These are phyloP conservation scores for Cataglyphis cursor DNA, from an alignment of 2,888 invertebrate species.

Conservation along the genomic window DNA sequence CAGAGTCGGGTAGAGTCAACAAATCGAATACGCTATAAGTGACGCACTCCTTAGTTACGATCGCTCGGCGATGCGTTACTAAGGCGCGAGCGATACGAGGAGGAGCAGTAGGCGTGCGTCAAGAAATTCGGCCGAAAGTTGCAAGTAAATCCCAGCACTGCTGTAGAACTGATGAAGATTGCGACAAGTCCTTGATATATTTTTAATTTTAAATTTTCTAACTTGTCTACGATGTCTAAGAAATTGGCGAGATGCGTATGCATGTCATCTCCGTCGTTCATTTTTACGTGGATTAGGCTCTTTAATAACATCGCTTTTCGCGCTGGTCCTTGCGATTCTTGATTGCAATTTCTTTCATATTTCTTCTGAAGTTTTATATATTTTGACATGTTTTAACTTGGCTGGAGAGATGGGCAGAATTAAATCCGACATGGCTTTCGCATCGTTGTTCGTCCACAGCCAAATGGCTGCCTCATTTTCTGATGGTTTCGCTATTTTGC, in stretches of 20 bases:
- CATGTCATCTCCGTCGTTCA: conserved; percentile 50
- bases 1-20: too few species aligned
- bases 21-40: too few species aligned
- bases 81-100: too few species aligned
- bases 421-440: conserved; percentile 50
- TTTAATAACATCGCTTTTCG: conserved; percentile 51
- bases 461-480: neutral
- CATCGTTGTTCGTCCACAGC: neutral
- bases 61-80: too few species aligned
- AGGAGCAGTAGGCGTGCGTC: too few species aligned
- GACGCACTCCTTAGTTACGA: too few species aligned
- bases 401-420: conserved; percentile 35
- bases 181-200: conserved; percentile 47
- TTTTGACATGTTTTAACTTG: conserved; percentile 49
- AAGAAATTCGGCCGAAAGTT: too few species aligned
- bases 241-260: conserved; percentile 41
- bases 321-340: conserved; percentile 47
- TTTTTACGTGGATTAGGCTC: conserved; percentile 15
- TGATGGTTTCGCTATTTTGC: neutral
- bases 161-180: too few species aligned
- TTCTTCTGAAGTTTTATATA: conserved; percentile 21
- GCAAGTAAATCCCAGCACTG: too few species aligned
- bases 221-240: conserved; percentile 45
- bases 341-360: conserved; percentile 39
- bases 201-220: conserved; percentile 43